phyloP scores from a whole-genome alignment of 1,140 invertebrate genomes.

The Cyclargus thomasi region DNA sequence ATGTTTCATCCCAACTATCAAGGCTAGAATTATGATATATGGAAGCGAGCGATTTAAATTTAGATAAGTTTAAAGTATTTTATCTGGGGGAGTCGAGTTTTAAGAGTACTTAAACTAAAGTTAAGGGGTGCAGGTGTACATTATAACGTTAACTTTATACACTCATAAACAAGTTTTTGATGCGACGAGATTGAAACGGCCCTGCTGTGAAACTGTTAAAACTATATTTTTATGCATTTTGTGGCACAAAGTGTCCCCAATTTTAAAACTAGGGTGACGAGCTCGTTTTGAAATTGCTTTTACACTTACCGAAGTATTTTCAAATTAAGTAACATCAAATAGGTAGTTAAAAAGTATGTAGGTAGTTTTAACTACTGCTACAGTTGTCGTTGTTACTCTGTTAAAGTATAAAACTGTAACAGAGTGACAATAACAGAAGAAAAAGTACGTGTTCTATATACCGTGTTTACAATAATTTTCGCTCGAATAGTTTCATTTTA shows the following conservation, averaged over 20 bases:
- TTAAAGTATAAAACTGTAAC: background rate
- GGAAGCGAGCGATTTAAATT: background rate
- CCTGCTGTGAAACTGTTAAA: background rate
- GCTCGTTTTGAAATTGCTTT: background rate
- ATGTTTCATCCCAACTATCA: background rate
- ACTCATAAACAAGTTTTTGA: slow-evolving; percentile 11
- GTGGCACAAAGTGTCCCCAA: background rate
- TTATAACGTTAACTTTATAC: slow-evolving; percentile 10
- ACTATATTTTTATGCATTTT: slow-evolving; percentile 13
- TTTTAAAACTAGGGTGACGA: background rate
- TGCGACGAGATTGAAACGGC: slow-evolving; percentile 1
- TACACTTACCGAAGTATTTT: background rate
- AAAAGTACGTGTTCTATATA: no score
- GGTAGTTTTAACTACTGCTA: background rate
- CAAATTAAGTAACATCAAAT: no score
- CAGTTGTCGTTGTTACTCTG: no score
- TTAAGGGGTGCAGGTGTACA: slow-evolving; percentile 8
- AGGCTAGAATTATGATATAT: background rate
- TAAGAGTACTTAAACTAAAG: slow-evolving; percentile 4
- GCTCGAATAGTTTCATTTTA: background rate
- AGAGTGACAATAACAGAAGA: no score
- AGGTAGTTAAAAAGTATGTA: background rate
- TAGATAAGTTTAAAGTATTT: background rate
- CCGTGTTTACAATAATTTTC: background rate
- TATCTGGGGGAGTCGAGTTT: background rate